Conservation (phyloP, 2,888 invertebrate genomes). For the Sarcophaga subvicina region DNA sequence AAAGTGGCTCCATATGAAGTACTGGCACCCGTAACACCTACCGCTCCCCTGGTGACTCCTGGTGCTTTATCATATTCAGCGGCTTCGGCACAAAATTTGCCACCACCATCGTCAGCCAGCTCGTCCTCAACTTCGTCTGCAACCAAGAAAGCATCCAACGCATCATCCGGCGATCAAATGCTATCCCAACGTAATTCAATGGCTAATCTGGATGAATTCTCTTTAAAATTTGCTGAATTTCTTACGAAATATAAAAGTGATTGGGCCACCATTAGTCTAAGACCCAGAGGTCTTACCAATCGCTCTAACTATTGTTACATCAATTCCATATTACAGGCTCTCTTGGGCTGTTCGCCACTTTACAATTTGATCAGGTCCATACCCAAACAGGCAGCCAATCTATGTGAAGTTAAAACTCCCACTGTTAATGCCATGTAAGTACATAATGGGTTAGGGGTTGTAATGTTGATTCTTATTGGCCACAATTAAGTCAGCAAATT, state of each 20-base stretch:
- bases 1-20: conserved; percentile 85
- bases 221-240: conserved; percentile 86
- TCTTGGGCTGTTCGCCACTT: conserved; percentile 97
- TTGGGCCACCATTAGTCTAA: conserved; percentile 89
- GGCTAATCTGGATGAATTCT: conserved; percentile 79
- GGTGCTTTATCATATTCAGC: conserved; percentile 81
- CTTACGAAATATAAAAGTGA: conserved; percentile 89
- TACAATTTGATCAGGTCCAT: conserved; percentile 93
- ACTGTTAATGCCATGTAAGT: conserved; percentile 94
- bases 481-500: conserved; percentile 80
- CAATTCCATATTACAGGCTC: conserved; percentile 96
- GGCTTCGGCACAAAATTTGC: conserved; percentile 81
- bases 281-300: conserved; percentile 95
- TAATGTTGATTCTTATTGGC: not conserved
- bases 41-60: conserved; percentile 76
- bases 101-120: conserved; percentile 58
- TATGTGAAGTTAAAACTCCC: conserved; percentile 88
- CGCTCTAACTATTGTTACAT: conserved; percentile 98
- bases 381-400: conserved; percentile 84
- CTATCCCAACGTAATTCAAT: conserved; percentile 53
- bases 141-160: conserved; percentile 2
- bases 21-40: conserved; percentile 73
- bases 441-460: not conserved
- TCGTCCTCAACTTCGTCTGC: not conserved
- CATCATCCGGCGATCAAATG: conserved; percentile 20